Evolutionary conservation across 2,797 vertebrate species (phyloP).

Genomic region (Melanotaenia boesemani): DNA sequence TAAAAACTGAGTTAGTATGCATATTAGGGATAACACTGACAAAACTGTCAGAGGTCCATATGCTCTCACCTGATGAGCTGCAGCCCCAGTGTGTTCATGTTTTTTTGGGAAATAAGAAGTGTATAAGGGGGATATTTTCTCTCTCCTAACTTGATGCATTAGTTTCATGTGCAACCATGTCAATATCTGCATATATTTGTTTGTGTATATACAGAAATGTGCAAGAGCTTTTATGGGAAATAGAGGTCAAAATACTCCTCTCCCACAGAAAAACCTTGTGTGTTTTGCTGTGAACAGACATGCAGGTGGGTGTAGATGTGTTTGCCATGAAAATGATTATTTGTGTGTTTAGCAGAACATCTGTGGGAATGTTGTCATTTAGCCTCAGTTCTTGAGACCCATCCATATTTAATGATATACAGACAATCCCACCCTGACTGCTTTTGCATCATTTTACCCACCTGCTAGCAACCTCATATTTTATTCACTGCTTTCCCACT

Average conservation of each 20-base stretch:
- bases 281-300: constrained; percentile 27
- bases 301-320: constrained; percentile 21
- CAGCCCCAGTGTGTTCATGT: constrained; percentile 8
- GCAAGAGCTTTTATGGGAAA: constrained; percentile 9
- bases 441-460: constrained; percentile 70
- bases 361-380: constrained; percentile 67
- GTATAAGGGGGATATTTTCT: neutral
- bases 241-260: constrained; percentile 2
- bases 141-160: neutral
- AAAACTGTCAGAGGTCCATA: constrained; percentile 62
- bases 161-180: neutral
- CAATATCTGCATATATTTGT: neutral
- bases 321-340: constrained; percentile 49
- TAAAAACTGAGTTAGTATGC: constrained; percentile 45
- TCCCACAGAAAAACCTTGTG: neutral
- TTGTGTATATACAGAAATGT: neutral
- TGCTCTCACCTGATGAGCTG: constrained; percentile 46
- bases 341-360: constrained; percentile 68
- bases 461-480: constrained; percentile 67
- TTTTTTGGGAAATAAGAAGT: neutral
- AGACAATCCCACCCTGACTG: constrained; percentile 62
- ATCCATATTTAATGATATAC: constrained; percentile 73
- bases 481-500: constrained; percentile 69
- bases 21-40: constrained; percentile 42
- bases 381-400: constrained; percentile 49